phyloP scores from a whole-genome alignment of 2,113 vertebrate species.

The Polyodon spathula region DNA sequence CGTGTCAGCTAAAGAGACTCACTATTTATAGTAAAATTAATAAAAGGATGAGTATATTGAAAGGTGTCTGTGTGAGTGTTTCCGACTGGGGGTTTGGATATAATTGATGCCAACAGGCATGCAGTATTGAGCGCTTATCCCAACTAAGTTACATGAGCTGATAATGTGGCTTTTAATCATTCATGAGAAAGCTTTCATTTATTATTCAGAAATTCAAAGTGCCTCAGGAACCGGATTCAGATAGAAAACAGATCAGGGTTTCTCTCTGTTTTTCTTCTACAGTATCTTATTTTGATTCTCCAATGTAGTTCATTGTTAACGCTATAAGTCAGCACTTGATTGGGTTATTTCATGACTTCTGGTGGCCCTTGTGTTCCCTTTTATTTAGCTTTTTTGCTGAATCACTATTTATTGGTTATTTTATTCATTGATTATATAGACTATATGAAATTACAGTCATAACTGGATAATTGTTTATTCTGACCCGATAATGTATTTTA shows the following conservation, averaged over 20 bases:
- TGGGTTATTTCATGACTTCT: too few relatives aligned
- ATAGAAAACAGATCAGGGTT: conserved; percentile 17
- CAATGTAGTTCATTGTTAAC: too few relatives aligned
- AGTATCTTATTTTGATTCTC: too few relatives aligned
- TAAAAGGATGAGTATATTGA: background rate
- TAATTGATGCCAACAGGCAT: conserved; percentile 10
- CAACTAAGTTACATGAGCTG: background rate
- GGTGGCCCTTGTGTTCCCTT: too few relatives aligned
- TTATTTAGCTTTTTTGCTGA: too few relatives aligned
- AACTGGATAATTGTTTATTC: too few relatives aligned
- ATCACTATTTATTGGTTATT: too few relatives aligned
- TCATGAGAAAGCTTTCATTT: conserved; percentile 25
- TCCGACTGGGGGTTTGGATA: background rate
- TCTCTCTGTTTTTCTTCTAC: too few relatives aligned
- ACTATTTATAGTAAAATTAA: background rate
- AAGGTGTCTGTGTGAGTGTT: background rate
- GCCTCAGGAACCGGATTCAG: conserved; percentile 10
- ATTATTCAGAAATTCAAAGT: conserved; percentile 31
- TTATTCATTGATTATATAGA: too few relatives aligned
- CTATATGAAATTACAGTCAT: too few relatives aligned
- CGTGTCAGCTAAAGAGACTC: background rate
- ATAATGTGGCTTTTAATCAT: conserved; percentile 20
- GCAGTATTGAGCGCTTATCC: conserved; percentile 6
- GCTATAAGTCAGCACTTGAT: too few relatives aligned
- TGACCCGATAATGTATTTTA: too few relatives aligned